Evolutionary conservation across 1,140 invertebrate species (phyloP), one percentile per base, ranked within the genome.

Genomic region (Drosophila simulans): DNA sequence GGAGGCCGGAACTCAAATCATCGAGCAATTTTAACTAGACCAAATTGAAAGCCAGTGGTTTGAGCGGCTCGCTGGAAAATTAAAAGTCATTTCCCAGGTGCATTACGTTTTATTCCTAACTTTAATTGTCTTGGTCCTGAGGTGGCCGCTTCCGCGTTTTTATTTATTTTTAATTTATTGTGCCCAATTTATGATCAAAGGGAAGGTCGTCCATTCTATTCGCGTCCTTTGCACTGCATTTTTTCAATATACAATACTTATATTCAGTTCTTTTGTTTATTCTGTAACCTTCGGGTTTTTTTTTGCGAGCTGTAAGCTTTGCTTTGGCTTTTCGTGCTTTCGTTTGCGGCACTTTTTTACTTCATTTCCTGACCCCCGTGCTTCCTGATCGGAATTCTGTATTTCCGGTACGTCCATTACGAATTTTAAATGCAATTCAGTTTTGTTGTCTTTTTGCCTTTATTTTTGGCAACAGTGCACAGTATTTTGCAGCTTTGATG

Each of bases 371-470:
- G 82, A 70, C 78, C 78, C 76, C 64, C n/a, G 42, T 27, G 68
- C 62, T 88, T 88, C 84, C 84, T 89, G 84, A 88, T 89, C 80
- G 84, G 84, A 88, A 89, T 84, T 74, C 72, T 60, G 84, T 89
- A 88, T 89, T 88, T 88, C 84, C 84, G 76, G 75, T 80, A 62
- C 77, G 84, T 88, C 85, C 84, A 88, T 89, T 88, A 80, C 70
- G 70, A 77, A 73, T 88, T 79, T 86, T 86, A 86, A 86, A 88
- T 88, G 70, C 56, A 88, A 76, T 65, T 73, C 53, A 45, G 34
- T 39, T 64, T 64, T 62, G 69, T 59, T 35, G 35, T 40, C 27
- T 65, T 70, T 55, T 51, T 27, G 45, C 27, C 53, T 45, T 34
- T 40, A 43, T 56, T 56, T 56, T 12, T 13, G 37, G 45, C 45